Percentiles rank a stretch among this genome's conserved stretches.
Conservation (phyloP, 2,113 vertebrate genomes). For the Odontophorus gujanensis region DNA sequence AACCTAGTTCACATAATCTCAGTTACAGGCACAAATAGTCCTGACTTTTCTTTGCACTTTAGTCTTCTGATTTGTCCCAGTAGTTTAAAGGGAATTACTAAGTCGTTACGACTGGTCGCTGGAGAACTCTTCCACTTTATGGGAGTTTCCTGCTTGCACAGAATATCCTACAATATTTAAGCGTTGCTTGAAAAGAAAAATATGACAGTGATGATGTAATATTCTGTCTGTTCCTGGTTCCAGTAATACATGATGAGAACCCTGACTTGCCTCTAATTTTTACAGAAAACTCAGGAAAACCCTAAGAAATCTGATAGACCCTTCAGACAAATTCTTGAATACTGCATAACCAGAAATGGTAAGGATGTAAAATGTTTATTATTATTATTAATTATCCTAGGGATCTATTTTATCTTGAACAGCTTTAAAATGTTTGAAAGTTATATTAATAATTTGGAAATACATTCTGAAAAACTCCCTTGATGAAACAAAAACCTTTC, state of each 20-base stretch:
- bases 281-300: background rate
- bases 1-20: background rate
- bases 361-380: background rate
- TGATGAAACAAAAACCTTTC: slow-evolving; percentile 20
- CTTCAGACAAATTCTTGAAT: background rate
- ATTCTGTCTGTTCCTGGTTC: background rate
- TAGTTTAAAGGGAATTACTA: background rate
- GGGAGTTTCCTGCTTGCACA: background rate
- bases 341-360: background rate
- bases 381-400: background rate
- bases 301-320: background rate
- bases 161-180: background rate
- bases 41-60: background rate
- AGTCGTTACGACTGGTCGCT: background rate
- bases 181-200: background rate
- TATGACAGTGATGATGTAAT: background rate
- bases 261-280: background rate
- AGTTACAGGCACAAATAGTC: background rate
- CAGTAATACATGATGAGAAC: background rate
- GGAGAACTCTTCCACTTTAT: background rate
- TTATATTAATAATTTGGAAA: slow-evolving; percentile 1
- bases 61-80: background rate
- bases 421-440: background rate
- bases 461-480: slow-evolving; percentile 5
- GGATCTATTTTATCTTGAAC: background rate